These are phyloP conservation scores for Trematocara stigmaticum DNA, from an alignment of 2,113 vertebrate species.

Conservation along the genomic window DNA sequence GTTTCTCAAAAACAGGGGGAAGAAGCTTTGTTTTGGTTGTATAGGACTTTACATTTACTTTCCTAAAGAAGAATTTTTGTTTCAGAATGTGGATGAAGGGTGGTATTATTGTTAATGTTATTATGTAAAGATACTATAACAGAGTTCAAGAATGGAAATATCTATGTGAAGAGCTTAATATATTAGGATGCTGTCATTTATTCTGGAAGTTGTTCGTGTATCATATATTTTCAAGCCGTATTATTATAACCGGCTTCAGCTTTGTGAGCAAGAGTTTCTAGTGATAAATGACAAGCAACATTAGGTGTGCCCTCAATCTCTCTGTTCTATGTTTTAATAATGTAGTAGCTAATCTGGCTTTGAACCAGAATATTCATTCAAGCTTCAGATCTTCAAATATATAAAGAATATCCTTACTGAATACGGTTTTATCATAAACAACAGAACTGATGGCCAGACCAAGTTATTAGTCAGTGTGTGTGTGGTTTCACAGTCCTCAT, in stretches of 20 bases:
- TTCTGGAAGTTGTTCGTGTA: neutral
- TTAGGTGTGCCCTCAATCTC: neutral
- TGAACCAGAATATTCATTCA: neutral
- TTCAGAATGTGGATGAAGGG: neutral
- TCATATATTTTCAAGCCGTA: neutral
- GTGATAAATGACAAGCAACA: neutral
- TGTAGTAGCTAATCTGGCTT: neutral
- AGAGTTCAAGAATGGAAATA: neutral
- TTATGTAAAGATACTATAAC: neutral
- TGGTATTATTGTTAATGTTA: fast-evolving
- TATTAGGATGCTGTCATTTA: neutral
- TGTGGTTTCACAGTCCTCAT: fast-evolving
- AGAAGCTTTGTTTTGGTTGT: neutral
- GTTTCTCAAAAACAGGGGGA: fast-evolving
- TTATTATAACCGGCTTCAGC: neutral
- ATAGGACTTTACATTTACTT: neutral
- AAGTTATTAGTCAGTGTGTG: neutral
- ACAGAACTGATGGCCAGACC: neutral
- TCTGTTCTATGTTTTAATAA: neutral
- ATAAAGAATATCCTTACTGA: neutral
- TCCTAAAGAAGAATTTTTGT: neutral
- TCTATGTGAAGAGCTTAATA: neutral
- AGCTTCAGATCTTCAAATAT: neutral
- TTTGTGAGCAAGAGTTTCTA: neutral
- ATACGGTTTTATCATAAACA: neutral